These are phyloP conservation scores for Synodontis membranacea DNA, from an alignment of 2,113 vertebrate species.

Conservation along the genomic window DNA sequence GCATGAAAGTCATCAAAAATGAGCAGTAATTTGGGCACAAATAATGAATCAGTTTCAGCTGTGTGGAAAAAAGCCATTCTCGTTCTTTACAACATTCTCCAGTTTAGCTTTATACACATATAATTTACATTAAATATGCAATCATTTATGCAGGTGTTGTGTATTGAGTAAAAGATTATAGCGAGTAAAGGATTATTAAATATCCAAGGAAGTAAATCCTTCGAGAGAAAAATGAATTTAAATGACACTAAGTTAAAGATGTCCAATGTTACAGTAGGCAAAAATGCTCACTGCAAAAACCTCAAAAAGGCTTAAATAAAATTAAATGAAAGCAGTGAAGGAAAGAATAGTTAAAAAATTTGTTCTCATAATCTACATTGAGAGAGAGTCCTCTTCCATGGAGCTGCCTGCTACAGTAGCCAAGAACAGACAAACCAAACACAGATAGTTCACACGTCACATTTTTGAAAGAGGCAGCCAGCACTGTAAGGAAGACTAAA, in stretches of 20 bases:
- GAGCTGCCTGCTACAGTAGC: too few species aligned
- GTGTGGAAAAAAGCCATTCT: not conserved
- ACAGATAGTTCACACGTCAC: too few species aligned
- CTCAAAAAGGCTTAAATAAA: not conserved
- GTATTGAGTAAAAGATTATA: not conserved
- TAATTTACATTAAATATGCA: not conserved
- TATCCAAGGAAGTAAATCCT: not conserved
- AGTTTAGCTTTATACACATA: not conserved
- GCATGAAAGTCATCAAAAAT: not conserved
- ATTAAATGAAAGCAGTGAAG: not conserved
- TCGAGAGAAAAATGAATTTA: not conserved
- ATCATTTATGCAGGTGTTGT: not conserved
- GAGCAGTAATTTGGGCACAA: too few species aligned
- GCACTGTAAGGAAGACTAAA: too few species aligned
- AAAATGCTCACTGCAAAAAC: not conserved
- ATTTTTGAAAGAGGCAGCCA: too few species aligned
- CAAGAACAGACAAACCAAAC: too few species aligned
- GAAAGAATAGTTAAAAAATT: not conserved
- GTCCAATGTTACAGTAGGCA: not conserved
- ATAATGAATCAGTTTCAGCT: not conserved
- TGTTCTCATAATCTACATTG: too few species aligned
- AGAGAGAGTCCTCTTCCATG: too few species aligned
- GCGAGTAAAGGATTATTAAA: not conserved
- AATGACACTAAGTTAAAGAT: not conserved
- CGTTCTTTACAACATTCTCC: not conserved